Percentiles rank a stretch among this genome's conserved stretches.
Evolutionary conservation across 2,888 invertebrate genomes (phyloP).

Genomic region (Lithophane socia): DNA sequence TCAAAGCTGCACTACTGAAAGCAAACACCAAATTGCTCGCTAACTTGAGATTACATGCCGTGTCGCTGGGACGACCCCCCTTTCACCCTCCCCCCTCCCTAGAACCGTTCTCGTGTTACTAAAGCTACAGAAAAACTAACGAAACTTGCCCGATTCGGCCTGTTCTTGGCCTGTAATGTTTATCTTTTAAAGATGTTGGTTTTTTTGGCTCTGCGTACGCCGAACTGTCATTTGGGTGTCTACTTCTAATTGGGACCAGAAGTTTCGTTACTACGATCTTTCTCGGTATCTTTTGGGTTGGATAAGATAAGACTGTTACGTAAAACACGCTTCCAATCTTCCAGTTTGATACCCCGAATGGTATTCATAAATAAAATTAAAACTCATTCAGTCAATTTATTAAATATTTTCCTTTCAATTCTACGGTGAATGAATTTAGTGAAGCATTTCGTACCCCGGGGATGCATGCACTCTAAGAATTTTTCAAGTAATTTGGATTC

Average conservation of each 20-base stretch:
- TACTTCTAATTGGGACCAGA: constrained; percentile 26
- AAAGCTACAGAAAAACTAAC: constrained; percentile 78
- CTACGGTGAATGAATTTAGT: constrained; percentile 73
- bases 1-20: constrained; percentile 81
- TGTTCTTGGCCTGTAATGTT: constrained; percentile 71
- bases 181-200: constrained; percentile 60
- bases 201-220: constrained; percentile 32
- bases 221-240: constrained; percentile 22
- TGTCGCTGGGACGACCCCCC: constrained; percentile 66
- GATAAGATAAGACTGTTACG: background rate
- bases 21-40: constrained; percentile 87
- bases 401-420: constrained; percentile 71
- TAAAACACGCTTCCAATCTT: constrained; percentile 21
- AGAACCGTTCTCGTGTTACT: constrained; percentile 73
- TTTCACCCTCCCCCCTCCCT: constrained; percentile 37
- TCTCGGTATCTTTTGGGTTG: background rate
- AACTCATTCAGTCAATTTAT: constrained; percentile 62
- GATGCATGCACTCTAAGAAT: constrained; percentile 81
- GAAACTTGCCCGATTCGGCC: constrained; percentile 74
- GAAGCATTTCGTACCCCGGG: constrained; percentile 69
- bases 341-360: constrained; percentile 31
- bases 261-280: background rate
- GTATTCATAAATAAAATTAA: constrained; percentile 56
- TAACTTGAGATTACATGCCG: constrained; percentile 85
- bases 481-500: constrained; percentile 88